Percentiles rank a stretch among this genome's conserved stretches.
These are phyloP conservation scores for human DNA, from an alignment of 2,113 vertebrate species.

Conservation along the genomic window GRCh38 chr2:155394501-155395000, in stretches of 20 bases:
- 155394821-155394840: not conserved
- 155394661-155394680: not conserved
- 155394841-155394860: not conserved
- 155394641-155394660: not conserved
- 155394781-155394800: not conserved
- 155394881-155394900: fast-evolving
- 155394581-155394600: not conserved
- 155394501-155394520: not conserved
- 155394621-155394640: not conserved
- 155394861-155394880: not conserved
- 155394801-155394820: not conserved
- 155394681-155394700: not conserved
- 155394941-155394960: not conserved
- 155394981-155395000: not conserved
- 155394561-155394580: not conserved
- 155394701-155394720: not conserved
- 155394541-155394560: not conserved
- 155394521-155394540: conserved; percentile 31
- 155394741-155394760: conserved; percentile 24
- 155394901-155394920: not conserved
- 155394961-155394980: not conserved
- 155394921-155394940: not conserved
- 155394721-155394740: conserved; percentile 24
- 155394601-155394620: not conserved
- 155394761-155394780: conserved; percentile 10